Conservation (phyloP, 2,888 invertebrate genomes). For the Scelioninae gen. 1 region DNA sequence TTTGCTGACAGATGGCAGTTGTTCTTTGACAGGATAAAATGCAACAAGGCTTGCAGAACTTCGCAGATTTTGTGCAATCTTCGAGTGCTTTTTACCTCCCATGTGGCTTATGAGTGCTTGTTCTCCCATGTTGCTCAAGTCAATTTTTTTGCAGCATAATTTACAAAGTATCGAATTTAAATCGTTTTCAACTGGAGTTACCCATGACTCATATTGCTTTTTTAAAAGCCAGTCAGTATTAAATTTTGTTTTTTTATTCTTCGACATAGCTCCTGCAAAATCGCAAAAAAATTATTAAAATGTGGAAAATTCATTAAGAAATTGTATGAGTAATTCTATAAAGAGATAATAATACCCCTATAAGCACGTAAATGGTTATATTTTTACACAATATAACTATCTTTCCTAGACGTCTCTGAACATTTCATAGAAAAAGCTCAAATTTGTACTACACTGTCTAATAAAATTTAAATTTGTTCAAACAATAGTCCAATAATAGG, state of each 20-base stretch:
- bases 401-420: too few species aligned
- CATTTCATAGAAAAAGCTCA: too few species aligned
- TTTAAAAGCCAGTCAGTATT: constrained; percentile 12
- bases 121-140: constrained; percentile 54
- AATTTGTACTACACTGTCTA: too few species aligned
- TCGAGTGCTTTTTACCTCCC: constrained; percentile 26
- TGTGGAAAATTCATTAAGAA: too few species aligned
- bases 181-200: constrained; percentile 19
- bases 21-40: background rate
- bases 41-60: background rate
- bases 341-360: too few species aligned
- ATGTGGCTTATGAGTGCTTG: constrained; percentile 48
- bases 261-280: constrained; percentile 3
- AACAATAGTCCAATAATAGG: too few species aligned
- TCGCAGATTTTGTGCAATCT: background rate
- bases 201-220: background rate
- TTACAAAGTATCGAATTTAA: constrained; percentile 22
- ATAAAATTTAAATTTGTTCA: too few species aligned
- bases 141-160: constrained; percentile 32
- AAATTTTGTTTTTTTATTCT: constrained; percentile 8
- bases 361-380: too few species aligned
- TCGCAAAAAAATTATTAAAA: too few species aligned
- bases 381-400: too few species aligned
- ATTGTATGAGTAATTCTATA: too few species aligned
- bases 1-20: background rate